Base-by-base conservation (phyloP, 2,113 vertebrate genomes). In the Amphiprion percula region DNA sequence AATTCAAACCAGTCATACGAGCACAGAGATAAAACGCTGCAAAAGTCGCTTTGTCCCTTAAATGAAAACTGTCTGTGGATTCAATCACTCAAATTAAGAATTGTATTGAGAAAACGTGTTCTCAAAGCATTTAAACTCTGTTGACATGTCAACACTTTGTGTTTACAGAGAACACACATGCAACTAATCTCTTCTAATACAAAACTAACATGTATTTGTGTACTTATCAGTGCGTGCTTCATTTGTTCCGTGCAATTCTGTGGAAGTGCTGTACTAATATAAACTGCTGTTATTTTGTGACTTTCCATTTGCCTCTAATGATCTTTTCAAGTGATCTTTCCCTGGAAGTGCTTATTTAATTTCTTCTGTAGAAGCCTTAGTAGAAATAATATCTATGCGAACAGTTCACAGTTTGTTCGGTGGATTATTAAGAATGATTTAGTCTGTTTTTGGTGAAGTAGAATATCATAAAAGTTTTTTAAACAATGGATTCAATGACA, bases 71-170 rank as follows among this genome's bases (percentile, higher is more conserved):
- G 17, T 44, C 59, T 4, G 7, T 37, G 24, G 46, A 56, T 67
- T 58, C 15, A n/a, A 26, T 66, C 0, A 11, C 21, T 66, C 15
- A 47, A 12, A 59, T 23, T 62, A 56, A 46, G 28, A 55, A 19
- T 58, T 16, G 56, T n/a, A 79, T 77, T 53, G 30, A 67, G 21
- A 62, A 78, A 88, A 66, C 26, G 21, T 81, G 74, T 78, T 90
- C 60, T 61, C 60, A 14, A 44, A 56, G 63, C 21, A 24, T 68
- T 82, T 68, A 62, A 74, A 67, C 39, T 21, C 53, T 26, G 12
- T 59, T 50, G 62, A 65, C 63, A 33, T 46, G 30, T 69, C 61
- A 52, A 8, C 33, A 59, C 23, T 39, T 24, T 14, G 30, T 28
- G 21, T 63, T 74, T 77, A 26, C 33, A 3, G 0, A 49, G 49